Base-by-base conservation (phyloP, 2,888 invertebrate species). In the Erebia aethiops region DNA sequence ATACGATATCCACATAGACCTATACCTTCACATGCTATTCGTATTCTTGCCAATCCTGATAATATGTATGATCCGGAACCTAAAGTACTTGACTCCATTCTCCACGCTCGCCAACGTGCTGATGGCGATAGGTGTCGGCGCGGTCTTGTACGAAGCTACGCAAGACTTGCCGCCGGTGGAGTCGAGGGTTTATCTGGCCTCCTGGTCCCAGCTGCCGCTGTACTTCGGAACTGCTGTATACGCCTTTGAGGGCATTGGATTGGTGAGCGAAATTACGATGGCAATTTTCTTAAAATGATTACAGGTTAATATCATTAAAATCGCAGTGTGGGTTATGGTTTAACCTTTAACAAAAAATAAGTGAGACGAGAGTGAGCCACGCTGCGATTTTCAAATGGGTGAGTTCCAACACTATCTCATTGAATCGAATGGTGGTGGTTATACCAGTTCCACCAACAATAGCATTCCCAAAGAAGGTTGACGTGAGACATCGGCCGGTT, bases 201-300 rank as follows among this genome's bases (percentile, higher is more conserved):
- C 94, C 8, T 95, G 95, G 89, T 83, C 87, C 71, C 94, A 94
- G 72, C 89, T 97, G 72, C 99, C 99, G 0, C 91, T 99, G 14
- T 99, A 97, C 87, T 98, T 99, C 84, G 99, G 99, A 61, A 99
- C 99, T 0, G 98, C 98, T 35, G 95, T 99, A 70, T 99, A 98
- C 87, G 97, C 99, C 4, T 99, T 99, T 83, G 99, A 99, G 93
- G 99, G 99, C 74, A 99, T 99, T 77, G 97, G 97, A 68, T 88
- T 98, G 94, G 97, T 97, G 85, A 95, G 94, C 87, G 9, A 54
- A 18, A 18, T 54, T 10, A 16, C 54, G 9, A 54, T 54, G 2
- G 18, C 16, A 18, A 54, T 52, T 16, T 52, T 8, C 18, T 16
- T 35, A 7, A 35, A 35, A 0, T 35, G 35, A 26, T 26, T 26